Evolutionary conservation across 2,113 vertebrate genomes (phyloP).

Genomic region (Colaptes auratus): DNA sequence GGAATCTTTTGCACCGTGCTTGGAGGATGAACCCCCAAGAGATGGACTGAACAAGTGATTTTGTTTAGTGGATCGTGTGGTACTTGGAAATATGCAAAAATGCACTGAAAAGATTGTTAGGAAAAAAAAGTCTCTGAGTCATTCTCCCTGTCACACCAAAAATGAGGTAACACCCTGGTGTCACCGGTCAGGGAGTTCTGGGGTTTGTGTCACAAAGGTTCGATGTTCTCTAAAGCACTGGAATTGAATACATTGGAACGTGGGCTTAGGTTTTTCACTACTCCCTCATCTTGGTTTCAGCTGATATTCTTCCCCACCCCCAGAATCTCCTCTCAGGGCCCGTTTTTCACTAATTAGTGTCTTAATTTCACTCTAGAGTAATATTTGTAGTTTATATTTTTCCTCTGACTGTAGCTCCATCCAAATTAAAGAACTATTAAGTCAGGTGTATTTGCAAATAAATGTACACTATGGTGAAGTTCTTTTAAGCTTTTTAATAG

Average conservation of each 20-base stretch:
- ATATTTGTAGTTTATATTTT: background rate
- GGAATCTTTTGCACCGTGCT: background rate
- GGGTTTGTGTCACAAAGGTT: background rate
- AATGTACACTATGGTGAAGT: background rate
- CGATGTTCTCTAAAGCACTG: background rate
- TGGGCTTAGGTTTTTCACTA: background rate
- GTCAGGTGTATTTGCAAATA: background rate
- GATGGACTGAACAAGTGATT: background rate
- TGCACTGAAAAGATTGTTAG: background rate
- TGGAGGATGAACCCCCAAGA: background rate
- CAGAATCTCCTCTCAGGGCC: background rate
- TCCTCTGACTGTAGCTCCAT: background rate
- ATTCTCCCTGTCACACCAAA: background rate
- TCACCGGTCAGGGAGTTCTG: background rate
- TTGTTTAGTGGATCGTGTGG: background rate
- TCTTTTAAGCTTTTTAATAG: background rate
- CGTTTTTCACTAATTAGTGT: background rate
- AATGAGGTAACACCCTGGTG: background rate
- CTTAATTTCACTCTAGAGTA: background rate
- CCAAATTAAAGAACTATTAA: background rate
- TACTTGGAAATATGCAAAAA: background rate
- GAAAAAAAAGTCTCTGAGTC: background rate
- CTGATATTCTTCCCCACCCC: background rate
- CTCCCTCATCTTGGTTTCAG: background rate
- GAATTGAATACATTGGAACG: background rate